Evolutionary conservation across 1,140 invertebrate genomes (phyloP).

Genomic region (Gonatopus flavifemur): DNA sequence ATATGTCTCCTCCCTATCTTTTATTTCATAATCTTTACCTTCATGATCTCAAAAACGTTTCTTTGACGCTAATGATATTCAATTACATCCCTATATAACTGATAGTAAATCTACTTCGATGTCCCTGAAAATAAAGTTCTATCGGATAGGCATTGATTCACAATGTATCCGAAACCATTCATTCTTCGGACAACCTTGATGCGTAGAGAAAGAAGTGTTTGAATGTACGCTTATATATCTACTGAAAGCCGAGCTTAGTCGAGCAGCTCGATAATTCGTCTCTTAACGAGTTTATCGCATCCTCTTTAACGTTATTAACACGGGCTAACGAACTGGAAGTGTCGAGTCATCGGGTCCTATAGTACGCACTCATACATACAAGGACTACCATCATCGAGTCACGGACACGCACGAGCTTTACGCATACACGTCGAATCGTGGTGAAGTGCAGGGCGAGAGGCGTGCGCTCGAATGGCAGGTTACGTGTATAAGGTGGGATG

Average conservation of each 20-base stretch:
- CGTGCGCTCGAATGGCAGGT: conserved; percentile 22
- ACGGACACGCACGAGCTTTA: conserved; percentile 8
- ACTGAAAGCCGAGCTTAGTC: conserved; percentile 21
- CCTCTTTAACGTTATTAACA: conserved; percentile 51
- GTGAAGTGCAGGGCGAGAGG: conserved; percentile 25
- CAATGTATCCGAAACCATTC: neutral
- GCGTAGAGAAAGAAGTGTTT: neutral
- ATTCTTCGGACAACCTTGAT: neutral
- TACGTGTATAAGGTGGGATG: conserved; percentile 51
- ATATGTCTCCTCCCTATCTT: too few species aligned
- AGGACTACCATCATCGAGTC: too few species aligned
- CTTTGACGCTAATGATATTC: too few species aligned
- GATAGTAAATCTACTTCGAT: too few species aligned
- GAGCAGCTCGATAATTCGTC: conserved; percentile 25
- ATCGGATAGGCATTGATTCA: too few species aligned
- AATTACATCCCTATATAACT: too few species aligned
- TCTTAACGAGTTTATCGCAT: conserved; percentile 47
- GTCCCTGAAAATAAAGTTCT: too few species aligned
- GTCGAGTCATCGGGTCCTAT: conserved; percentile 43
- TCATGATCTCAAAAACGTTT: too few species aligned
- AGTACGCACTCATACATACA: too few species aligned
- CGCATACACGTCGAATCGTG: too few species aligned
- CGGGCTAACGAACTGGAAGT: conserved; percentile 48
- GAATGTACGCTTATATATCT: neutral
- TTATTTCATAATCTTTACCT: too few species aligned